These are phyloP conservation scores for Semaprochilodus insignis DNA, from an alignment of 2,797 vertebrate genomes.

Conservation along the genomic window DNA sequence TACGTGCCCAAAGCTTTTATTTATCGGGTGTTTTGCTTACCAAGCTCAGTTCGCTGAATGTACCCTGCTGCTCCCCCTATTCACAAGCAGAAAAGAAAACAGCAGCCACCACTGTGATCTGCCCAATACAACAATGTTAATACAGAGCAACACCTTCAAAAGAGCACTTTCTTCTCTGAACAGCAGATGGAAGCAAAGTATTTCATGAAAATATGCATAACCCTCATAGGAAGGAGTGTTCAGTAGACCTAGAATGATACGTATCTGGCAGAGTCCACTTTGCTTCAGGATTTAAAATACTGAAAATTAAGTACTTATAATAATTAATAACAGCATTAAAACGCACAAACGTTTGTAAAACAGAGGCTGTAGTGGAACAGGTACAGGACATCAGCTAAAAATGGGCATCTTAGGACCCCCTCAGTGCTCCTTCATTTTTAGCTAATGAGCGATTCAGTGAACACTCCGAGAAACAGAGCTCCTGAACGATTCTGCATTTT, in stretches of 20 bases:
- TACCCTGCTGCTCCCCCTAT: too few relatives aligned
- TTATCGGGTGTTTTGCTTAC: too few relatives aligned
- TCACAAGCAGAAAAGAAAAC: too few relatives aligned
- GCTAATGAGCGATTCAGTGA: neutral
- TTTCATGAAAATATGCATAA: neutral
- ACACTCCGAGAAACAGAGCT: neutral
- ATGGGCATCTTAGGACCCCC: neutral
- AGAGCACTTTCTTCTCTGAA: conserved; percentile 35
- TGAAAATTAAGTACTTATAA: neutral
- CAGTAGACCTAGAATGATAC: neutral
- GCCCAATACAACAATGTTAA: neutral
- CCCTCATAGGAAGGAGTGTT: neutral
- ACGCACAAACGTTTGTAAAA: too few relatives aligned
- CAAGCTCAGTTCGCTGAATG: too few relatives aligned
- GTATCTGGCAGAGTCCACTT: neutral
- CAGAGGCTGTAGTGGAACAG: neutral
- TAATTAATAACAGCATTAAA: neutral
- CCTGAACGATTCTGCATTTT: too few relatives aligned
- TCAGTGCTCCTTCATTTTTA: neutral
- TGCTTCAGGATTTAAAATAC: neutral
- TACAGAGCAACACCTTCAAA: neutral
- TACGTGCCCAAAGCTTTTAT: too few relatives aligned
- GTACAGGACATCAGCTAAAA: too few relatives aligned
- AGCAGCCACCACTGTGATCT: too few relatives aligned
- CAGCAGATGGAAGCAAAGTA: conserved; percentile 59